These are phyloP conservation scores for Eilema sororculum DNA, from an alignment of 2,888 invertebrate genomes.

Conservation along the genomic window DNA sequence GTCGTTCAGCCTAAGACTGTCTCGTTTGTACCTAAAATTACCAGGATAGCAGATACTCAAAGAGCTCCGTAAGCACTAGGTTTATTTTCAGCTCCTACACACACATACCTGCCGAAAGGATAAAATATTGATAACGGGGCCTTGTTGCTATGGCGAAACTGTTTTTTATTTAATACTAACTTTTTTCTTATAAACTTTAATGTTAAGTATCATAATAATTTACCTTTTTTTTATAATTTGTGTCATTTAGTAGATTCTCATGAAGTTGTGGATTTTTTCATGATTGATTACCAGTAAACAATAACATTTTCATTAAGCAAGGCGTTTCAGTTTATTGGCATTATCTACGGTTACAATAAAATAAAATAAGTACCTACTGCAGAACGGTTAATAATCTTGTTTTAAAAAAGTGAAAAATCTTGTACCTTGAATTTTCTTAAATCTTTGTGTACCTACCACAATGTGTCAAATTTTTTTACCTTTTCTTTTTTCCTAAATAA, in stretches of 20 bases:
- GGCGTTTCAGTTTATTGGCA: no score
- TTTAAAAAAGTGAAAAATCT: no score
- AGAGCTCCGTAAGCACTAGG: constrained; percentile 73
- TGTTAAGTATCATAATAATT: neutral
- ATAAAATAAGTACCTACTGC: no score
- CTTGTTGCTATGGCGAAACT: neutral
- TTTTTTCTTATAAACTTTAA: neutral
- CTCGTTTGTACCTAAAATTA: constrained; percentile 79
- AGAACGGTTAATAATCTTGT: no score
- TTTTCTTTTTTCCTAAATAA: no score
- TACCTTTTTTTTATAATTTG: neutral
- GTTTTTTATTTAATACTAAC: neutral
- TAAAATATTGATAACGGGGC: neutral
- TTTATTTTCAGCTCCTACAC: constrained; percentile 51
- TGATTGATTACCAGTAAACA: no score
- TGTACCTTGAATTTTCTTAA: no score
- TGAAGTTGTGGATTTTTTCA: neutral
- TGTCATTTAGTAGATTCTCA: neutral
- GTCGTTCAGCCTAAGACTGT: constrained; percentile 58
- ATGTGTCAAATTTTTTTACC: no score
- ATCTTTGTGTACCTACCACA: no score
- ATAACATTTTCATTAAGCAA: no score
- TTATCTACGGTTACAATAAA: no score
- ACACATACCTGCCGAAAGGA: constrained; percentile 27
- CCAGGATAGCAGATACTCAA: constrained; percentile 70